Percentiles rank a stretch among this genome's conserved stretches.
phyloP scores from a whole-genome alignment of 2,888 invertebrate species.

The Nephrotoma guestfalica region DNA sequence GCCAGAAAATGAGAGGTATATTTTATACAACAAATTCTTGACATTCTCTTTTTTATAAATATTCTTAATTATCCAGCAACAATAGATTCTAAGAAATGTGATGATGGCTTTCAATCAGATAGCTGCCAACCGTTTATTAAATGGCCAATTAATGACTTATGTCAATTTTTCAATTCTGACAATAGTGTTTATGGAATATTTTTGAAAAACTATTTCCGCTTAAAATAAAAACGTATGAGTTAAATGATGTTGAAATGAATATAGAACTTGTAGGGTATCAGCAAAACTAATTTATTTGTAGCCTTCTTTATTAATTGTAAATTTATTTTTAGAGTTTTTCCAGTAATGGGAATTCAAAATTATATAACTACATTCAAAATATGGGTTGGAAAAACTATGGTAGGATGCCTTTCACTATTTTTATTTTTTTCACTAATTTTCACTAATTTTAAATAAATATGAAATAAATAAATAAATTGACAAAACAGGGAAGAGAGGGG shows the following conservation, averaged over 20 bases:
- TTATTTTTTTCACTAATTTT: background rate
- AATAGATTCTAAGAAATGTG: background rate
- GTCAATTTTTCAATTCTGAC: background rate
- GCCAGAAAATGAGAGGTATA: background rate
- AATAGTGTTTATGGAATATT: background rate
- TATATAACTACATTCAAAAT: background rate
- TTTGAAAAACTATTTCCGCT: background rate
- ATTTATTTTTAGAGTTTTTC: background rate
- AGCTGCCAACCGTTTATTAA: background rate
- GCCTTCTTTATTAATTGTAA: background rate
- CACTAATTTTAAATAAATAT: background rate
- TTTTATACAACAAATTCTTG: background rate
- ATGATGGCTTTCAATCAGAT: background rate
- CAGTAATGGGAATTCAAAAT: background rate
- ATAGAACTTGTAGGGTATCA: background rate
- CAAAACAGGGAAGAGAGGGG: background rate
- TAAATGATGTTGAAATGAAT: background rate
- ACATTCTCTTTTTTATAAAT: too few relatives aligned
- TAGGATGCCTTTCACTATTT: background rate
- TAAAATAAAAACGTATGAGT: background rate
- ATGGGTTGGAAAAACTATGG: background rate
- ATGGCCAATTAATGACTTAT: background rate
- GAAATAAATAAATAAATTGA: background rate
- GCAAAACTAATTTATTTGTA: background rate
- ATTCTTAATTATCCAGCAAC: background rate